Base-by-base conservation (phyloP, 2,888 invertebrate genomes). In the Calliphora vomitoria region DNA sequence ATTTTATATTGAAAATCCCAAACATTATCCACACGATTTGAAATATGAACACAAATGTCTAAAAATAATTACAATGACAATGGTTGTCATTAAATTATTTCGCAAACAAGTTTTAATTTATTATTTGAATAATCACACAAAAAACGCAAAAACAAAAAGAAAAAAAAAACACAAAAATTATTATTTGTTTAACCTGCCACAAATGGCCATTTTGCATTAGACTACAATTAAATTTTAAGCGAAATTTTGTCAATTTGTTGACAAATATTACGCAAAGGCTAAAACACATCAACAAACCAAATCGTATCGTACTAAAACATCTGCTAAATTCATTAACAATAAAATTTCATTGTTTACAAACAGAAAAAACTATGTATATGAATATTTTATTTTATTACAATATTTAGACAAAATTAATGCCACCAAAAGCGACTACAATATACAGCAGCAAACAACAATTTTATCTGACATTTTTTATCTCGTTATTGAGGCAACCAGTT, bases 211-310 rank as follows among this genome's bases (percentile, higher is more conserved):
- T 72, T 78, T 18, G 20, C 18, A 58, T 66, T 47, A 55, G 66
- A 53, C 41, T 71, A 44, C 35, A 85, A 80, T 80, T 71, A 75
- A 69, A 72, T 68, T 58, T 76, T 79, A 64, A 79, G 71, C 85
- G 72, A 90, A 90, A 90, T 90, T 90, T 83, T 90, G 90, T 89
- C 90, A 90, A 92, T 91, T 89, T 90, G 92, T 90, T 92, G 92
- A 92, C 92, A 92, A 92, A 89, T 90, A 91, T 90, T 91, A 91
- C 89, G 90, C 85, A 82, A 89, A 84, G 88, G 86, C 88, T 86
- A 86, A 82, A 85, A 85, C 66, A 87, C 53, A 87, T 88, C 87
- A 88, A 66, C 87, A 80, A 75, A 62, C 50, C 8, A 75, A 85
- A 64, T 55, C 18, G 55, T 75, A 80, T 85, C 79, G 55, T 31